Percentiles rank a stretch among this genome's conserved stretches.
These are phyloP conservation scores for Mustelus asterias DNA, from an alignment of 2,113 vertebrate genomes.

Conservation along the genomic window DNA sequence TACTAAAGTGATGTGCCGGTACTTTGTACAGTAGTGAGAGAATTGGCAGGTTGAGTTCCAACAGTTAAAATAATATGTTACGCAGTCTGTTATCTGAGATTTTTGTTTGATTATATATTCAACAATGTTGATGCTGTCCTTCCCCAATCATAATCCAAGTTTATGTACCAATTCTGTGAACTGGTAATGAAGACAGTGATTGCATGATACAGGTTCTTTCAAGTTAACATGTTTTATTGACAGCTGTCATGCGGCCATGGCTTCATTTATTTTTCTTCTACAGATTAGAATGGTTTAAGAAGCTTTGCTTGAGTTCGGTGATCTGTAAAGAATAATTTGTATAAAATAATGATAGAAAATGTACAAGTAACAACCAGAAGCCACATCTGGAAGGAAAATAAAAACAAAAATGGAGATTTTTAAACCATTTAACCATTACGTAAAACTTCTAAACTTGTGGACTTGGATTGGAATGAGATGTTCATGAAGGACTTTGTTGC, in stretches of 20 bases:
- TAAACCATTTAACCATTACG: not conserved
- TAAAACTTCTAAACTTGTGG: not conserved
- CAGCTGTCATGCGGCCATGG: not conserved
- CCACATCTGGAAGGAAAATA: not conserved
- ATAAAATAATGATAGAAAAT: not conserved
- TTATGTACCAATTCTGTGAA: not conserved
- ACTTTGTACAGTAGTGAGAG: not conserved
- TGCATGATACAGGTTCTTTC: not conserved
- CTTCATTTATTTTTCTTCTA: not conserved
- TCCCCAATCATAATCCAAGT: no score
- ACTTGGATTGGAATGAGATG: not conserved
- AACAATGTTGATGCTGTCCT: no score
- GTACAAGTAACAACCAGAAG: not conserved
- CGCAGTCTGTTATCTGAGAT: not conserved
- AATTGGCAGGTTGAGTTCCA: not conserved
- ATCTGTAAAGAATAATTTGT: not conserved
- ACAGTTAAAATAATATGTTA: not conserved
- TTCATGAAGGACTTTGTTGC: not conserved
- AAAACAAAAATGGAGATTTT: not conserved
- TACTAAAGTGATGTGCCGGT: not conserved
- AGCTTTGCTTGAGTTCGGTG: not conserved
- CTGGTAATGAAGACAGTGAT: not conserved
- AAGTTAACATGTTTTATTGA: not conserved
- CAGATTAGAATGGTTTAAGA: not conserved
- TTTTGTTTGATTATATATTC: not conserved